Conservation (phyloP, 2,797 vertebrate genomes). For the Steatocranus sp. region DNA sequence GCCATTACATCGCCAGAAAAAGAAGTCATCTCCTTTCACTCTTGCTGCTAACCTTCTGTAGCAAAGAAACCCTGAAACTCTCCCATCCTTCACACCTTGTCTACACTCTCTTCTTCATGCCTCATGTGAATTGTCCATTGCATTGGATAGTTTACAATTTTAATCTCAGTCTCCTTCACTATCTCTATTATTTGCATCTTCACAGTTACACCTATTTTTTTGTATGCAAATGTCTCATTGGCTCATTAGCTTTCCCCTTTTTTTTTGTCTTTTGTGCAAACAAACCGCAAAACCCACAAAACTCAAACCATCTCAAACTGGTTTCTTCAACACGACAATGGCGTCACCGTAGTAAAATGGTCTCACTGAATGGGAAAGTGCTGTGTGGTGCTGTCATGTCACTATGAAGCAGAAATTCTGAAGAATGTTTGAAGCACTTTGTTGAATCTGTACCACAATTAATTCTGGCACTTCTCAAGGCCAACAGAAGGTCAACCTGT, state of each 20-base stretch:
- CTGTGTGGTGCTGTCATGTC: neutral
- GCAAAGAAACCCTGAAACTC: neutral
- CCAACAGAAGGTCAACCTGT: neutral
- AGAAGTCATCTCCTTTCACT: neutral
- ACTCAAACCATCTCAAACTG: neutral
- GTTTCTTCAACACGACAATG: neutral
- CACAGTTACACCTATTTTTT: neutral
- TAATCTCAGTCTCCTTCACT: neutral
- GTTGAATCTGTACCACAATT: neutral
- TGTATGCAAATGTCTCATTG: neutral
- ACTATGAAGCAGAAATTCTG: neutral
- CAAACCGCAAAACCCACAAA: neutral
- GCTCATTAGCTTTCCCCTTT: neutral
- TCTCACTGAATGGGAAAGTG: neutral
- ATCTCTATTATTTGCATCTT: neutral
- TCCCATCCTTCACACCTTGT: neutral
- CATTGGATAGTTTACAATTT: neutral
- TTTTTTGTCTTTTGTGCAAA: neutral
- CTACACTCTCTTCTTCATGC: neutral
- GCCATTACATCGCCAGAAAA: neutral
- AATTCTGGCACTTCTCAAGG: neutral
- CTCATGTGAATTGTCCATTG: neutral
- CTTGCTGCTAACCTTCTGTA: neutral
- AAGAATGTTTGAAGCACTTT: neutral
- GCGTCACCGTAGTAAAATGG: rapidly evolving